A percentile compares a stretch with the other conserved stretches of the same genome.
phyloP scores from a whole-genome alignment of 2,113 vertebrate genomes.

The Myotis davidii region DNA sequence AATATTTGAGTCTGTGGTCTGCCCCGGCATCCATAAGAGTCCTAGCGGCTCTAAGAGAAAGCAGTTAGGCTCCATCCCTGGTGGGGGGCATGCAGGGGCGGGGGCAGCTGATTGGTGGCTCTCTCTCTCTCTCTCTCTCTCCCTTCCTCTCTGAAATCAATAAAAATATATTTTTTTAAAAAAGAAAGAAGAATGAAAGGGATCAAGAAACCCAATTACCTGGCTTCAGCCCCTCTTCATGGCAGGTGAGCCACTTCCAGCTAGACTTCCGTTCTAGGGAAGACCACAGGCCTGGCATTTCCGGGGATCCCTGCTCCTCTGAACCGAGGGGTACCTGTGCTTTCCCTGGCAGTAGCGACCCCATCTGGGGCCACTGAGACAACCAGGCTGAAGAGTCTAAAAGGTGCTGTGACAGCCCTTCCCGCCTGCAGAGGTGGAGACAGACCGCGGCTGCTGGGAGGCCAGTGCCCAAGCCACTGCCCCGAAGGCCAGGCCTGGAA shows the following conservation, averaged over 20 bases:
- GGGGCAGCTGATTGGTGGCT: too few species aligned
- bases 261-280: not conserved
- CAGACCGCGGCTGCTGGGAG: accelerated
- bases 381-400: not conserved
- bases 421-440: not conserved
- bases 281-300: not conserved
- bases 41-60: not conserved
- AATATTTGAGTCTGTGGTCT: not conserved
- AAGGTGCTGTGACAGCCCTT: not conserved
- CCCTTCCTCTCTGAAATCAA: too few species aligned
- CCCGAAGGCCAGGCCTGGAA: not conserved
- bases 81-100: too few species aligned
- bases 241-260: not conserved
- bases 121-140: too few species aligned
- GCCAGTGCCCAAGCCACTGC: not conserved
- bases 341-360: not conserved
- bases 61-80: not conserved
- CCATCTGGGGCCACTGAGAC: not conserved
- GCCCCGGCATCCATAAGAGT: not conserved
- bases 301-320: not conserved
- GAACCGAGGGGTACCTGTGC: not conserved
- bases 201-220: not conserved
- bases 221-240: not conserved
- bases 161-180: too few species aligned
- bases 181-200: not conserved